phyloP scores from a whole-genome alignment of 2,888 invertebrate species.

The Acheta domesticus region DNA sequence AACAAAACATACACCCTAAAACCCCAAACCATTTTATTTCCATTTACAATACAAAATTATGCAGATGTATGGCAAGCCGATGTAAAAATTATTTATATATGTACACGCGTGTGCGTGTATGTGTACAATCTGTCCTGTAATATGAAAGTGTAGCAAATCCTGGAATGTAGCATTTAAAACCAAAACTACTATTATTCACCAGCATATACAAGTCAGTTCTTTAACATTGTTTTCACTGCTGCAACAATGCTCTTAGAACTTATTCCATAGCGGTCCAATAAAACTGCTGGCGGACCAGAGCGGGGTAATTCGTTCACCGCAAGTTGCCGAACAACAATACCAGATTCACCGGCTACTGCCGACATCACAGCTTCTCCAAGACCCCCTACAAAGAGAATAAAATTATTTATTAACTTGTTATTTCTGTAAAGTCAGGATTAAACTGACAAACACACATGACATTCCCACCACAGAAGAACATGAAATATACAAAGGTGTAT shows the following conservation, averaged over 20 bases:
- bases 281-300: conserved; percentile 82
- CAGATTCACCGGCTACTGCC: conserved; percentile 68
- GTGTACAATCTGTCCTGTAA: too few relatives aligned
- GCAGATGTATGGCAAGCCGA: not conserved
- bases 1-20: too few relatives aligned
- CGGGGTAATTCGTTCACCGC: conserved; percentile 82
- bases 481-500: too few relatives aligned
- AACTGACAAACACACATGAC: too few relatives aligned
- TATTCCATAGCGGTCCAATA: conserved; percentile 87
- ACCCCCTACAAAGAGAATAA: conserved; percentile 62
- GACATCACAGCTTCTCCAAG: conserved; percentile 91
- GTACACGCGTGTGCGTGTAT: too few relatives aligned
- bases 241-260: conserved; percentile 73
- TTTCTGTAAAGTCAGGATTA: too few relatives aligned
- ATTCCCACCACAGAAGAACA: too few relatives aligned
- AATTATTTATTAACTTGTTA: not conserved
- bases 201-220: too few relatives aligned
- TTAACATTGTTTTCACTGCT: conserved; percentile 56
- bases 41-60: not conserved
- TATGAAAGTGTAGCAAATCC: not conserved
- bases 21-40: not conserved
- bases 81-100: not conserved
- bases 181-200: too few relatives aligned
- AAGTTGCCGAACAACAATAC: conserved; percentile 71
- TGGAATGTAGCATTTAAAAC: conserved; percentile 43